Evolutionary conservation across 2,113 vertebrate genomes (phyloP), one percentile per base, ranked within the genome.

Genomic region (Salvator merianae): DNA sequence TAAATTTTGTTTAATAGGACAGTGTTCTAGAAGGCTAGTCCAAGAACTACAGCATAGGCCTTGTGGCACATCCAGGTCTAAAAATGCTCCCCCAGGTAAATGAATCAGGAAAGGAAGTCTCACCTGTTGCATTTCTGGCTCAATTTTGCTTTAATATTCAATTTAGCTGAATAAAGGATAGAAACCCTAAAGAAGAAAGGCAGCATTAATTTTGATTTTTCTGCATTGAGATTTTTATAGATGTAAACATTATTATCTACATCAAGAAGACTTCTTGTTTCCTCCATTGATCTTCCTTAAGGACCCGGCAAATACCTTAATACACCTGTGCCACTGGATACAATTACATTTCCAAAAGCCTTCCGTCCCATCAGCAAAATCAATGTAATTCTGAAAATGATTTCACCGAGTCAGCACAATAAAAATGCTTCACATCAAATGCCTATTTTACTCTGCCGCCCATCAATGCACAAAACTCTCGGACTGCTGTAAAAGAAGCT

Each of bases 391-490:
- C 86, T 87, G 87, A 77, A 90, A 90, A 83, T 47, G 79, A 43
- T 84, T 92, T 90, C 63, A 69, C 77, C 87, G 90, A 81, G 85
- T 88, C 77, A 87, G 55, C 59, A 78, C 3, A 79, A 87, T 83
- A 88, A 93, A 87, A 72, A 91, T 91, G 62, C 59, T 43, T 89
- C 69, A 89, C 81, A 77, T 90, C 88, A 90, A 91, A 86, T 65
- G 7, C 3, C 71, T 55, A 47, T 88, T 92, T 86, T 70, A 79
- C n/a, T 85, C 26, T 0, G 38, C 18, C 53, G 20, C 43, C 5
- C 62, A 83, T 88, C 77, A 84, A 88, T 77, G 65, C 86, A 69
- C 47, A n/a, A 82, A 68, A 75, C 68, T 0, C 34, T 13, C 34
- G 82, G 81, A 65, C 38, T 77, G 24, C 30, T 55, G 63, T 30